These are phyloP conservation scores for Mormyrops boulengeri DNA, from an alignment of 2,797 vertebrate genomes.

Conservation along the genomic window DNA sequence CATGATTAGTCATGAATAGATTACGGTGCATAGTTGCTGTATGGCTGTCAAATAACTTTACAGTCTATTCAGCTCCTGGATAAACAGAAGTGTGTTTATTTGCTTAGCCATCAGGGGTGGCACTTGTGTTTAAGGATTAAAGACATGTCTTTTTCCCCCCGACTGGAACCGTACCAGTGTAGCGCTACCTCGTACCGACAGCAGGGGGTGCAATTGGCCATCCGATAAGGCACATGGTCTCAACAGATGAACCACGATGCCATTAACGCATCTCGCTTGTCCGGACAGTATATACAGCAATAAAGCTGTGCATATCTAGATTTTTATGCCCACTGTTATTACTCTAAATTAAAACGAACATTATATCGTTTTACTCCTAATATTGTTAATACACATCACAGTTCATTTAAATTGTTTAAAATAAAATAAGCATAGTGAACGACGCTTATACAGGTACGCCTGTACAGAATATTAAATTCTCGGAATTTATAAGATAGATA, in stretches of 20 bases:
- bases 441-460: neutral
- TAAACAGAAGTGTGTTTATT: neutral
- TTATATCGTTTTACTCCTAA: neutral
- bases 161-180: neutral
- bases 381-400: neutral
- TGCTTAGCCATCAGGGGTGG: neutral
- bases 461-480: neutral
- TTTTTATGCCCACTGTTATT: neutral
- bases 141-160: neutral
- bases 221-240: neutral
- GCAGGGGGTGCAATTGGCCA: constrained; percentile 25
- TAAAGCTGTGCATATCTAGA: neutral
- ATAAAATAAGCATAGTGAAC: neutral
- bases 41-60: neutral
- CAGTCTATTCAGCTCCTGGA: constrained; percentile 3
- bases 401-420: neutral
- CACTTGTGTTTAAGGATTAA: neutral
- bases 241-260: neutral
- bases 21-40: neutral
- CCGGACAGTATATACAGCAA: neutral
- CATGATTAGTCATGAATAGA: constrained; percentile 8
- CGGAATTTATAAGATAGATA: neutral
- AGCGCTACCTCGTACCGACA: neutral
- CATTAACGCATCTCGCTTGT: neutral
- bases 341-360: neutral